These are phyloP conservation scores for Megaleporinus macrocephalus DNA, from an alignment of 2,113 vertebrate species.

Conservation along the genomic window DNA sequence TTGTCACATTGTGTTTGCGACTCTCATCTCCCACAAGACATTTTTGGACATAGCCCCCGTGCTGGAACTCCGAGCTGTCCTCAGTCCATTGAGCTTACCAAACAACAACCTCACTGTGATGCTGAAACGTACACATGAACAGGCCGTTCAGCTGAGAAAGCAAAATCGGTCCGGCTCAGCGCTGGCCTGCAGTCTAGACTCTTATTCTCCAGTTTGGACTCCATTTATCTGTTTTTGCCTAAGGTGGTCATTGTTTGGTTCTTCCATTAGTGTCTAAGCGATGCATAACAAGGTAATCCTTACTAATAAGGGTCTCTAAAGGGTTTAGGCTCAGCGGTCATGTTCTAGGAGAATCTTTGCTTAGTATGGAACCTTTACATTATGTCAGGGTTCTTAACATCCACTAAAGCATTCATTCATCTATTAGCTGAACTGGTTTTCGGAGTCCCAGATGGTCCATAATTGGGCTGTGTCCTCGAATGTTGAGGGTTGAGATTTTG, in stretches of 20 bases:
- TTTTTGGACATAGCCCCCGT: constrained; percentile 36
- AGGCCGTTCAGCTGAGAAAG: background rate
- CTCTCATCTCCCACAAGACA: constrained; percentile 47
- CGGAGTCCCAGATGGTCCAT: too few relatives aligned
- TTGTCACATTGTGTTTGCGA: constrained; percentile 58
- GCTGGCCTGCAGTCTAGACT: background rate
- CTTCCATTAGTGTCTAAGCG: constrained; percentile 4
- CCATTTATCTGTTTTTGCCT: background rate
- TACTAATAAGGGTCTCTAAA: background rate
- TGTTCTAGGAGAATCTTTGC: background rate
- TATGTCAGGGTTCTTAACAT: background rate
- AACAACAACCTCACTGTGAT: constrained; percentile 53
- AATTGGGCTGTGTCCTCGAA: too few relatives aligned
- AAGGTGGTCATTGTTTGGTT: background rate
- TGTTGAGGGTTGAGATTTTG: too few relatives aligned
- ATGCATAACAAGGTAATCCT: background rate
- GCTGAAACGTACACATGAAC: background rate
- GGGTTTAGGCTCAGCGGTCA: background rate
- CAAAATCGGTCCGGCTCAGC: background rate
- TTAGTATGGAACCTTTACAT: background rate
- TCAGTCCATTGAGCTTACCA: constrained; percentile 29
- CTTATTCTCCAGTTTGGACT: constrained; percentile 4
- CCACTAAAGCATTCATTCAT: too few relatives aligned
- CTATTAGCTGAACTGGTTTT: too few relatives aligned
- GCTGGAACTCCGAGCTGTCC: constrained; percentile 36